Evolutionary conservation across 2,888 invertebrate genomes (phyloP).

Genomic region (Orchesella flavescens): DNA sequence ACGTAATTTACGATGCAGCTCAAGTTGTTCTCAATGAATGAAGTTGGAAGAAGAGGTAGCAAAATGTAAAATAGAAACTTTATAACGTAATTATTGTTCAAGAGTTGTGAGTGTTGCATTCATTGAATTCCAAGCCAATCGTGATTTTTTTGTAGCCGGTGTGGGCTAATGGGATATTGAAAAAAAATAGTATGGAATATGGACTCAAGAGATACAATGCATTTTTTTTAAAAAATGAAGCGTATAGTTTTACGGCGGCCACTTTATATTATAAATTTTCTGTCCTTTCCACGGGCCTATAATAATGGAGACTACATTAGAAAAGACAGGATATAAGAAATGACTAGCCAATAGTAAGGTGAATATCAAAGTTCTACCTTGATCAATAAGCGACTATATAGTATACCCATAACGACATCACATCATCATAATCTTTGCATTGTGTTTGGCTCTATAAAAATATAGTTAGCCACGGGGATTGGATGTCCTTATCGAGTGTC

Average conservation of each 20-base stretch:
- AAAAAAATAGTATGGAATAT: no score
- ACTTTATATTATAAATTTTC: neutral
- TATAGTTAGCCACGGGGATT: neutral
- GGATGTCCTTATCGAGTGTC: slow-evolving; percentile 10
- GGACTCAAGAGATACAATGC: no score
- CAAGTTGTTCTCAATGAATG: no score
- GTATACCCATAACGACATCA: neutral
- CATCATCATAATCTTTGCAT: neutral
- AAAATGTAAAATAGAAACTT: no score
- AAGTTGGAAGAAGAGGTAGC: no score
- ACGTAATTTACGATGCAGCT: neutral
- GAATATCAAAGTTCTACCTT: slow-evolving; percentile 38
- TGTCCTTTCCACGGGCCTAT: neutral
- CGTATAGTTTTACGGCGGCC: no score
- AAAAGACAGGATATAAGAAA: neutral
- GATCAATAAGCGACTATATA: slow-evolving; percentile 11
- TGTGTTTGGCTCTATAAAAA: neutral
- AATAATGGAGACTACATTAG: neutral
- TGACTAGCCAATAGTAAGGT: neutral
- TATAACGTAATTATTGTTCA: no score
- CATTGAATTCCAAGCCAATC: no score
- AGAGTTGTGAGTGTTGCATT: no score
- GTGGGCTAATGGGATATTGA: no score
- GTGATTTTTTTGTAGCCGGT: no score
- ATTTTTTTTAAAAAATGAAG: no score